phyloP scores from a whole-genome alignment of 2,888 invertebrate species.

The Orthosia incerta region DNA sequence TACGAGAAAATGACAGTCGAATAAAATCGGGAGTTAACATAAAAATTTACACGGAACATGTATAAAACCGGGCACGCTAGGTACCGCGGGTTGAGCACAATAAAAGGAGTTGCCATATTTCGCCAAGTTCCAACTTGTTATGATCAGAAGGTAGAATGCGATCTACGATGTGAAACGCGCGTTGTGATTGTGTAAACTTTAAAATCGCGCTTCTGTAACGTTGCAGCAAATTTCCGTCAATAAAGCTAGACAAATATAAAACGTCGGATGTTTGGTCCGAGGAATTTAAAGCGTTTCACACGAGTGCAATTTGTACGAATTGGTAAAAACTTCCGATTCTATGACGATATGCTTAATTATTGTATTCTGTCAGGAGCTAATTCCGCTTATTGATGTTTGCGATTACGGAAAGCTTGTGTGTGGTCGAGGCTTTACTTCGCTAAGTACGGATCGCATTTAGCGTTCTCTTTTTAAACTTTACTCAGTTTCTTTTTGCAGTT shows the following conservation, averaged over 20 bases:
- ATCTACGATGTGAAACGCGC: slow-evolving; percentile 70
- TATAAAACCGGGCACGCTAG: slow-evolving; percentile 75
- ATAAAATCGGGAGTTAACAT: slow-evolving; percentile 76
- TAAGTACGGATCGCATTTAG: slow-evolving; percentile 87
- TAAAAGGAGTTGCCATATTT: slow-evolving; percentile 84
- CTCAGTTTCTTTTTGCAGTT: slow-evolving; percentile 88
- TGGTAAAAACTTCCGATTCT: slow-evolving; percentile 16
- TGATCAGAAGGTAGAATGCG: slow-evolving; percentile 78
- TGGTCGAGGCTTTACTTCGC: slow-evolving; percentile 69
- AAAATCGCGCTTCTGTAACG: slow-evolving; percentile 72
- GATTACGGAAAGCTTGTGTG: slow-evolving; percentile 58
- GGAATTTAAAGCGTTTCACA: slow-evolving; percentile 49
- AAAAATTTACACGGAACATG: slow-evolving; percentile 80
- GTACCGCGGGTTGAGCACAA: slow-evolving; percentile 71
- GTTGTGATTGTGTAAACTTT: slow-evolving; percentile 80
- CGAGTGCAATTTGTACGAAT: slow-evolving; percentile 22
- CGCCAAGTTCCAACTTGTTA: slow-evolving; percentile 82
- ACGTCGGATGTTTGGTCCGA: slow-evolving; percentile 50
- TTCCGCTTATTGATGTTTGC: slow-evolving; percentile 39
- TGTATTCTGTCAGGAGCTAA: slow-evolving; percentile 19
- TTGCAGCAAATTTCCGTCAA: slow-evolving; percentile 62
- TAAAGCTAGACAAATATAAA: slow-evolving; percentile 73
- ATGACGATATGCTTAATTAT: slow-evolving; percentile 20
- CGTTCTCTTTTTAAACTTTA: slow-evolving; percentile 88
- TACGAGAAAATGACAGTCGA: slow-evolving; percentile 74